Evolutionary conservation across 2,888 invertebrate genomes (phyloP).

Genomic region (Branchellion lobata): DNA sequence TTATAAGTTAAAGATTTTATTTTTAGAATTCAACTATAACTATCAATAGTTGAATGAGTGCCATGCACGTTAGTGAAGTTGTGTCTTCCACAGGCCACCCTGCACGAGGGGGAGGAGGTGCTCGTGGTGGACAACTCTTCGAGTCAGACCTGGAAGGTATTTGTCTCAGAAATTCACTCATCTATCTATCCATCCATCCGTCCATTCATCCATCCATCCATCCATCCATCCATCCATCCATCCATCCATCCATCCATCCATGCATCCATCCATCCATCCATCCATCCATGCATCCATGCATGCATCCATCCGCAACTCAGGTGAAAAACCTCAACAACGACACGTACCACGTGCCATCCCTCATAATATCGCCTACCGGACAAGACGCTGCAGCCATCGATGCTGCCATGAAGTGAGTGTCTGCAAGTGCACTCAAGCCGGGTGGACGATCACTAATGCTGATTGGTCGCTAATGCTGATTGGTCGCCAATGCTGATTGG

Average conservation of each 20-base stretch:
- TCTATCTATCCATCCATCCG: not conserved
- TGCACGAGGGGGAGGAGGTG: slow-evolving; percentile 58
- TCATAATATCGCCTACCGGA: slow-evolving; percentile 56
- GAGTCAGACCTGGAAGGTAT: slow-evolving; percentile 42
- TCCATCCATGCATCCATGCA: not conserved
- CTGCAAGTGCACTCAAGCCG: no score
- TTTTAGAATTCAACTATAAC: no score
- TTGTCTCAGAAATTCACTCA: not conserved
- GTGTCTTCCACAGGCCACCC: slow-evolving; percentile 55
- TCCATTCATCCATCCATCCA: not conserved
- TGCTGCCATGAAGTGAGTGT: slow-evolving; percentile 56
- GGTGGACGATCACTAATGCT: no score
- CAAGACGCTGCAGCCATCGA: slow-evolving; percentile 57
- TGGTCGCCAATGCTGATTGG: no score
- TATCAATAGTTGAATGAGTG: no score
- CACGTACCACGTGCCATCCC: slow-evolving; percentile 55
- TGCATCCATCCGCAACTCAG: slow-evolving; percentile 32
- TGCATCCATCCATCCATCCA: not conserved
- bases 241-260: not conserved
- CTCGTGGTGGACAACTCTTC: slow-evolving; percentile 58
- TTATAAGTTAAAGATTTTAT: no score
- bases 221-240: not conserved
- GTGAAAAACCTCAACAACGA: slow-evolving; percentile 47
- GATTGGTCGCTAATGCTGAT: no score
- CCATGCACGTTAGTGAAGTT: no score